Evolutionary conservation across 2,888 invertebrate species (phyloP).

Genomic region (Tipula confusa): DNA sequence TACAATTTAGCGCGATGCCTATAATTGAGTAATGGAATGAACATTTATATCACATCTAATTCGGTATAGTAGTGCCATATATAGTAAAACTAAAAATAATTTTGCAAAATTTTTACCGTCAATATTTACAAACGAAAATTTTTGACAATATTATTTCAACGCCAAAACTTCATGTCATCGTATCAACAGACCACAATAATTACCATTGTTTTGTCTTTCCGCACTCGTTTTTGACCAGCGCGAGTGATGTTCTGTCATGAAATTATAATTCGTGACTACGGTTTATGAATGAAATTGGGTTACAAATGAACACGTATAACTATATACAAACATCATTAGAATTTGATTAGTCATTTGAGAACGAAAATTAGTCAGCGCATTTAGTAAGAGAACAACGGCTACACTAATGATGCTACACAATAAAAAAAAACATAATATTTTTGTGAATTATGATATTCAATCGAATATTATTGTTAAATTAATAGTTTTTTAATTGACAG

Average conservation of each 20-base stretch:
- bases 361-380: constrained; percentile 20
- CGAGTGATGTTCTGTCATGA: constrained; percentile 9
- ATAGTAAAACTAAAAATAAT: no score
- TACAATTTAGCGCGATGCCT: neutral
- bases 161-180: neutral
- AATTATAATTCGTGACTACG: neutral
- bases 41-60: neutral
- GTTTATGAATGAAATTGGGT: neutral
- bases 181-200: neutral
- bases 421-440: neutral
- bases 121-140: neutral
- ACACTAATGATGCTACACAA: neutral
- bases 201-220: constrained; percentile 1
- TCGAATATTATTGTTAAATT: neutral
- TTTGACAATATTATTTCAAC: neutral
- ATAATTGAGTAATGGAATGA: neutral
- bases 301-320: neutral
- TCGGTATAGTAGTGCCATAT: no score
- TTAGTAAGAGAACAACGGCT: neutral
- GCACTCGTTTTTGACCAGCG: neutral
- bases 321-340: neutral
- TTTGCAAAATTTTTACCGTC: neutral
- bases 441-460: neutral
- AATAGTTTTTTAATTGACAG: constrained; percentile 12
- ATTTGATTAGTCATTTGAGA: constrained; percentile 20